Evolutionary conservation across 2,113 vertebrate genomes (phyloP), one percentile per base, ranked within the genome.

Genomic region (Poeciliopsis occidentalis): DNA sequence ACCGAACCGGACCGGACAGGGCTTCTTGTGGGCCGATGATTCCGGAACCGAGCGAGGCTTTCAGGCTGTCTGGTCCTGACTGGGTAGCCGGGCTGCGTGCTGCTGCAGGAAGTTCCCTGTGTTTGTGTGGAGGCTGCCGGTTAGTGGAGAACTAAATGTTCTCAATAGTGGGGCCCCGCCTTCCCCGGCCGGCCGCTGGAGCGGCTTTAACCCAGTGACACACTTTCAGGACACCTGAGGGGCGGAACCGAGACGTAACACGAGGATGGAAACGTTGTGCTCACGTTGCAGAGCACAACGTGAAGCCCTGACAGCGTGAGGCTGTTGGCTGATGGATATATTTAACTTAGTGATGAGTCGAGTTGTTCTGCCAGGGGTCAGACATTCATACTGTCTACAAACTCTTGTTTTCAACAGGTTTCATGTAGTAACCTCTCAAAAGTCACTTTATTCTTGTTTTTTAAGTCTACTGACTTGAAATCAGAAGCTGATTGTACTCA

Each of bases 141-240:
- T 73, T 74, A 37, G 75, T 75, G 64, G 60, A 69, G 92, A 86
- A 93, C 94, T 88, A 62, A 93, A 93, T 94, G 94, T 94, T 92
- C 92, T 87, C 71, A 77, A 64, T 88, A 73, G 81, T 80, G 86
- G 88, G 73, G 90, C 89, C 87, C 74, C 93, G 86, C 88, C 91
- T 71, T 57, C 89, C 79, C 39, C 67, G 31, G 64, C 71, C 24
- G 31, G 44, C 79, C 47, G 71, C 71, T 69, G 61, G 81, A 84
- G 88, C 87, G 88, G 89, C 86, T 89, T 92, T 95, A 95, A 95
- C 95, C 95, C 94, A 95, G 95, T 95, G 95, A 95, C 95, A 95
- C 94, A 95, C 84, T 95, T 95, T 93, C 78, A 79, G 75, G 51
- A 80, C 79, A 32, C 24, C 29, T 62, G 80, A 64, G 63, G 78